Evolutionary conservation across 2,888 invertebrate genomes (phyloP).

Genomic region (Dyspetes luteomarginatus): DNA sequence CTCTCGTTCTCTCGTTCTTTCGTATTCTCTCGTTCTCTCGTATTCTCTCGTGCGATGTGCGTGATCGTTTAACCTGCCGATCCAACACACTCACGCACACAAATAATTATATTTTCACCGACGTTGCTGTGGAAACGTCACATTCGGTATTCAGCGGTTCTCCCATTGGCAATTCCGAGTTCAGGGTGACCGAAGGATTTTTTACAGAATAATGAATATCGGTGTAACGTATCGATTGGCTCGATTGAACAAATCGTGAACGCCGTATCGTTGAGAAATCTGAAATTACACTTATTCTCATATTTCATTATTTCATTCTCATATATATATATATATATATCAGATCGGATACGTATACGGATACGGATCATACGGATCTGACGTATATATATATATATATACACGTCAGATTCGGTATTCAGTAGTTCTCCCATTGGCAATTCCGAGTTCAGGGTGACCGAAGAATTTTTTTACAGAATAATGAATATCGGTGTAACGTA

Average conservation of each 20-base stretch:
- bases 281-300: slow-evolving; percentile 35
- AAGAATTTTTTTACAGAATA: slow-evolving; percentile 35
- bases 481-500: slow-evolving; percentile 15
- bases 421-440: neutral
- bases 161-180: neutral
- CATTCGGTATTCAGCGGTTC: neutral
- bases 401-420: slow-evolving; percentile 18
- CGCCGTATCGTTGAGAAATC: slow-evolving; percentile 20
- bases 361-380: too few species aligned
- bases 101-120: slow-evolving; percentile 28
- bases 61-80: slow-evolving; percentile 34
- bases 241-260: neutral
- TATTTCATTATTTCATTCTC: too few species aligned
- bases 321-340: too few species aligned
- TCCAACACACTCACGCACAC: slow-evolving; percentile 45
- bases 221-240: neutral
- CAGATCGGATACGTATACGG: too few species aligned
- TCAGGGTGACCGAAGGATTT: slow-evolving; percentile 13
- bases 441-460: neutral
- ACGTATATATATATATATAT: too few species aligned
- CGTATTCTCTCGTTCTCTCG: neutral
- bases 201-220: slow-evolving; percentile 41
- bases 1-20: slow-evolving; percentile 3
- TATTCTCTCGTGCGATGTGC: neutral
- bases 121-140: slow-evolving; percentile 23